Evolutionary conservation across 2,888 invertebrate species (phyloP).

Genomic region (Drosophila rellima): DNA sequence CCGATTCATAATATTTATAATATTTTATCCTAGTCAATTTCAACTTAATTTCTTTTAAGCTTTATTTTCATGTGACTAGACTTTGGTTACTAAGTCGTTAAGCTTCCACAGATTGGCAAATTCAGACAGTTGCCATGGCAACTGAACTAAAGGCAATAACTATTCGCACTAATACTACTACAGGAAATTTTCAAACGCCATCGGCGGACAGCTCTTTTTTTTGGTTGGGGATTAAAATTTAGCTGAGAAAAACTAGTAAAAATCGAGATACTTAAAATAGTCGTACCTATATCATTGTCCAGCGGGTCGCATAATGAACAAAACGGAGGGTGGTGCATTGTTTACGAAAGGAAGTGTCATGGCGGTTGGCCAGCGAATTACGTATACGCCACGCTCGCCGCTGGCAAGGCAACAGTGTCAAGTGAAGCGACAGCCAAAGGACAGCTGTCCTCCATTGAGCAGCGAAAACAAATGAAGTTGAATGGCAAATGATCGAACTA

Average conservation of each 20-base stretch:
- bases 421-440: conserved; percentile 39
- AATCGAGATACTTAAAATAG: conserved; percentile 13
- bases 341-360: conserved; percentile 28
- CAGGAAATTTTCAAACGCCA: conserved; percentile 22
- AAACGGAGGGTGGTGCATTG: conserved; percentile 19
- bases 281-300: conserved; percentile 4
- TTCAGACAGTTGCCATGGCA: conserved; percentile 5
- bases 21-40: neutral
- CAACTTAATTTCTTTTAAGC: neutral
- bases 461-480: conserved; percentile 54
- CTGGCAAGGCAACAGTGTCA: conserved; percentile 44
- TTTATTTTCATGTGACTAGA: neutral
- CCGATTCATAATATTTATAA: neutral
- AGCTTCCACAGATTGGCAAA: neutral
- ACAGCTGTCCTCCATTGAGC: conserved; percentile 34
- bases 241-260: conserved; percentile 27
- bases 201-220: neutral
- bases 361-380: conserved; percentile 54
- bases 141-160: conserved; percentile 7
- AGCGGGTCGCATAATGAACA: conserved; percentile 40
- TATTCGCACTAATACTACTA: conserved; percentile 2
- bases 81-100: conserved; percentile 1
- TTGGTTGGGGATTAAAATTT: conserved; percentile 28
- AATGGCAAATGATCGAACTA: conserved; percentile 50
- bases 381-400: conserved; percentile 49